Conservation (phyloP, 2,888 invertebrate species). For the Andrena bucephala region DNA sequence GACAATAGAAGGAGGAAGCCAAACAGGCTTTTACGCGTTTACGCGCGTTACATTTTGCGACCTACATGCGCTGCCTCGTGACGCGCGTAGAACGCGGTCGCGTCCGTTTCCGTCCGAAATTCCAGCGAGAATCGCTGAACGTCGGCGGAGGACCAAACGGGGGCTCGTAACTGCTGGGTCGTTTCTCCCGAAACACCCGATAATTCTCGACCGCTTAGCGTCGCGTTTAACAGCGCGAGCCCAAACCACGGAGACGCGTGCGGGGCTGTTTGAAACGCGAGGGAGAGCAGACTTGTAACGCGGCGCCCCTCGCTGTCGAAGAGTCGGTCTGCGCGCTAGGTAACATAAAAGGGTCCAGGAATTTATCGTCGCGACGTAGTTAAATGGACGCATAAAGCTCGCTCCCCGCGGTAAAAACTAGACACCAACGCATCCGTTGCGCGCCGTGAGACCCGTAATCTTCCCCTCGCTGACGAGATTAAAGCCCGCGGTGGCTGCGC, state of each 20-base stretch:
- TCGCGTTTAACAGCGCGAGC: constrained; percentile 11
- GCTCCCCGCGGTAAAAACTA: constrained; percentile 53
- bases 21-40: constrained; percentile 43
- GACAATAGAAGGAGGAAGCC: constrained; percentile 64
- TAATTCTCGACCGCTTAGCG: constrained; percentile 12
- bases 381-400: constrained; percentile 61
- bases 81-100: constrained; percentile 27
- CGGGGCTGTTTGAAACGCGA: not conserved
- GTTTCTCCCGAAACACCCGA: not conserved
- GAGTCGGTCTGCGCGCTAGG: constrained; percentile 6
- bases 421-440: constrained; percentile 61
- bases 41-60: constrained; percentile 34
- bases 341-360: constrained; percentile 33
- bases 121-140: not conserved
- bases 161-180: not conserved
- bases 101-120: not conserved
- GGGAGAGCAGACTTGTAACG: not conserved
- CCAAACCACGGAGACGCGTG: not conserved
- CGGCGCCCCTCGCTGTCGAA: not conserved
- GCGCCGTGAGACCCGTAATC: constrained; percentile 43
- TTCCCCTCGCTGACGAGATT: constrained; percentile 29
- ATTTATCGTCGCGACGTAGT: constrained; percentile 57
- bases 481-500: not conserved
- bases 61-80: constrained; percentile 26
- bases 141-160: too few relatives aligned